These are phyloP conservation scores for Scolopax bukidnonensis DNA, from an alignment of 2,797 vertebrate species.

Conservation along the genomic window DNA sequence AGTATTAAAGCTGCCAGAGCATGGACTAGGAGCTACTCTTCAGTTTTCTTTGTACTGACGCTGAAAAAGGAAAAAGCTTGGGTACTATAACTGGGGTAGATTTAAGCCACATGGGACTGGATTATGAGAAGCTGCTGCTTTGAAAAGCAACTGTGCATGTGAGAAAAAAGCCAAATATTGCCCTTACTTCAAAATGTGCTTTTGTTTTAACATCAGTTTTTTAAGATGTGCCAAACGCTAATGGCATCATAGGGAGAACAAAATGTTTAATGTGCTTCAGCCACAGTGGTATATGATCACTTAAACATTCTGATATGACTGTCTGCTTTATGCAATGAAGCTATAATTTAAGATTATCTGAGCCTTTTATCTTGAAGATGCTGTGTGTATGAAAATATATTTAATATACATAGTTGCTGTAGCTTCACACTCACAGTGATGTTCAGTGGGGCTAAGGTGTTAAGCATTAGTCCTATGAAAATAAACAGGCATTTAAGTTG, in stretches of 20 bases:
- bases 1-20: slow-evolving; percentile 1
- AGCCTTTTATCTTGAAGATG: neutral
- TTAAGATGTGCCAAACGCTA: neutral
- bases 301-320: neutral
- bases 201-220: neutral
- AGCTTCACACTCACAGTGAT: neutral
- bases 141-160: neutral
- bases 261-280: neutral
- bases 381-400: neutral
- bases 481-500: neutral
- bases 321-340: neutral
- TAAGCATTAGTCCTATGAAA: neutral
- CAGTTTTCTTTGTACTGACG: neutral
- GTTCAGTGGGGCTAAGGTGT: neutral
- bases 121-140: slow-evolving; percentile 15
- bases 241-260: neutral
- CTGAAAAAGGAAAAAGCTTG: slow-evolving; percentile 7
- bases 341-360: neutral
- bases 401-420: neutral
- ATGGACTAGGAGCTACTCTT: neutral
- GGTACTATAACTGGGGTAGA: neutral
- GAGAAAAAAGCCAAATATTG: neutral
- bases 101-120: neutral
- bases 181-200: neutral
- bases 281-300: neutral